Evolutionary conservation across 2,113 vertebrate genomes (phyloP), one percentile per base, ranked within the genome.

Genomic region (Ictidomys tridecemlineatus): DNA sequence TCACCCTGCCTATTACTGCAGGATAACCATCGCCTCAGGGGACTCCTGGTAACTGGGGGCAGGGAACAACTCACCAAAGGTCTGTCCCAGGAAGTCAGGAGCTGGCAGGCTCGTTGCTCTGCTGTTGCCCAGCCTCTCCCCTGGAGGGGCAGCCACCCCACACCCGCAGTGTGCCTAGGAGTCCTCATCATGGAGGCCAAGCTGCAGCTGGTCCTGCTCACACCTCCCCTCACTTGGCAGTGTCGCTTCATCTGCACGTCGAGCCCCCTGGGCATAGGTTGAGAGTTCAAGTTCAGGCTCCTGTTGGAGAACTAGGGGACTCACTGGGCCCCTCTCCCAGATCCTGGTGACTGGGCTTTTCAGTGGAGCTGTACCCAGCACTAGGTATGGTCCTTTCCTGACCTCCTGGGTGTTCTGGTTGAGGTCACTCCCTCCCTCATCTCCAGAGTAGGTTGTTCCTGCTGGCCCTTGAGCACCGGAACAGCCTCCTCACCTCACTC

Each of bases 381-480:
- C 63, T 0, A 3, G 17, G 8, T 4, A 0, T 5, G 4, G 45
- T 6, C 45, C 4, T 37, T 67, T 3, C 37, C 6, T 26, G 65
- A 76, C 83, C 73, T 76, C 61, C 67, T 5, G 4, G 4, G 6
- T 7, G 16, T 69, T 30, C 53, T 2, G 1, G 1, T 0, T 2
- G 26, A 30, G 26, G 48, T 56, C 53, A 63, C 61, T 63, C 56
- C 56, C 56, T 58, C 20, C 56, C 56, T 58, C 20, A 8, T 34
- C 14, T 37, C 70, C 58, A 16, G 45, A 58, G 10, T 37, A 2
- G 39, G 37, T 30, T 14, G 12, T 56, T 34, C 12, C 79, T 14
- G 9, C 63, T 8, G 37, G 61, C 32, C 5, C 51, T 56, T 7
- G 48, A 45, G 39, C 18, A 7, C 22, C 2, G 0, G 34, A 16